Evolutionary conservation across 2,888 invertebrate genomes (phyloP), one percentile per base, ranked within the genome.

Genomic region (Thecophora atra): DNA sequence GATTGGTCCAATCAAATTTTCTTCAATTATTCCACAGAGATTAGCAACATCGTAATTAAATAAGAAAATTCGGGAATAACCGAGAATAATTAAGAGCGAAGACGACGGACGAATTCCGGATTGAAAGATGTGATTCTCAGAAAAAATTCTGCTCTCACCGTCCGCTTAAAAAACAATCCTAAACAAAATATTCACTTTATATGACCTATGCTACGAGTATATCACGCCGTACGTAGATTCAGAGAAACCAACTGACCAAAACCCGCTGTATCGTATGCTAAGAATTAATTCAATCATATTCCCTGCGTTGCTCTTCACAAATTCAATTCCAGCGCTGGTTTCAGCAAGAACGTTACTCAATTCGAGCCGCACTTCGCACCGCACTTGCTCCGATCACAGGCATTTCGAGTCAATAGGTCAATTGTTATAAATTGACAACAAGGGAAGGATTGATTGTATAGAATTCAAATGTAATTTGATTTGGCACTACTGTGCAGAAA

Each of bases 371-470:
- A 11, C 62, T 63, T 63, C 21, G 24, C 30, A 30, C 37, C 26
- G 52, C 63, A 11, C 24, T 58, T 37, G 37, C 7, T 37, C 37
- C 11, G 37, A 17, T 17, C 78, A 74, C 77, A 79, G 77, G 79
- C 80, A 79, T 79, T 81, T 78, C 82, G 79, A 81, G 82, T 82
- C 82, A 83, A 82, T 81, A 83, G 82, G 82, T 82, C 83, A 82
- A 82, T 82, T 82, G 77, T 78, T 79, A 79, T 83, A 83, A 82
- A 82, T 82, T 82, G 82, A 78, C 81, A 82, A 80, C 79, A 82
- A 81, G 81, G 81, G 78, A 83, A 79, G 78, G 78, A 73, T 79
- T 77, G 76, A 73, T 71, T 64, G 70, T 72, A 24, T 58, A 17
- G 13, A 58, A 68, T 58, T 58, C 21, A 21, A 68, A 67, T 37